These are phyloP conservation scores for Myotis davidii DNA, from an alignment of 2,113 vertebrate species.

Conservation along the genomic window DNA sequence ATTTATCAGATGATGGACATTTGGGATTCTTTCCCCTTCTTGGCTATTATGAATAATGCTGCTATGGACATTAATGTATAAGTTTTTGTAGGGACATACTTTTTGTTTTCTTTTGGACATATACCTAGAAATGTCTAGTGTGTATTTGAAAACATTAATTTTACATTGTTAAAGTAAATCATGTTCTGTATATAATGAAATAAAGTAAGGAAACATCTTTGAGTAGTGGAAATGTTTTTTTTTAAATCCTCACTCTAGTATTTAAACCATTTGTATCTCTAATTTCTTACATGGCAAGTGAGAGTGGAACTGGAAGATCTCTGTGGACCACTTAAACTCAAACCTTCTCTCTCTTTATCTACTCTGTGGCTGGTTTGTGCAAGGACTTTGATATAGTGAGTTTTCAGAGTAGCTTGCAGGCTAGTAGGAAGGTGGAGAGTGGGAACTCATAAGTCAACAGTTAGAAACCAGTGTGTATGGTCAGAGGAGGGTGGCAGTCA, in stretches of 20 bases:
- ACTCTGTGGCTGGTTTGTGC: neutral
- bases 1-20: neutral
- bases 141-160: constrained; percentile 11
- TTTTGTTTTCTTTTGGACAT: neutral
- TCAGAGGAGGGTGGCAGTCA: neutral
- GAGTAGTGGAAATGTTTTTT: neutral
- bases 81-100: neutral
- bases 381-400: neutral
- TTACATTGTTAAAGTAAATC: constrained; percentile 31
- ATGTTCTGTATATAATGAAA: neutral
- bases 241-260: neutral
- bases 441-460: neutral
- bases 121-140: neutral
- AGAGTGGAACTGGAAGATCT: neutral
- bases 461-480: neutral
- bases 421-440: neutral
- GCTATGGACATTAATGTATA: neutral
- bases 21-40: neutral
- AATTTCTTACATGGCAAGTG: neutral
- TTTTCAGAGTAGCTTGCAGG: neutral
- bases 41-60: neutral
- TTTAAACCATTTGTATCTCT: neutral
- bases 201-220: neutral
- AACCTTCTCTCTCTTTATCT: neutral
- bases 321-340: neutral